phyloP scores from a whole-genome alignment of 1,140 invertebrate species.

The Octopus sinensis region DNA sequence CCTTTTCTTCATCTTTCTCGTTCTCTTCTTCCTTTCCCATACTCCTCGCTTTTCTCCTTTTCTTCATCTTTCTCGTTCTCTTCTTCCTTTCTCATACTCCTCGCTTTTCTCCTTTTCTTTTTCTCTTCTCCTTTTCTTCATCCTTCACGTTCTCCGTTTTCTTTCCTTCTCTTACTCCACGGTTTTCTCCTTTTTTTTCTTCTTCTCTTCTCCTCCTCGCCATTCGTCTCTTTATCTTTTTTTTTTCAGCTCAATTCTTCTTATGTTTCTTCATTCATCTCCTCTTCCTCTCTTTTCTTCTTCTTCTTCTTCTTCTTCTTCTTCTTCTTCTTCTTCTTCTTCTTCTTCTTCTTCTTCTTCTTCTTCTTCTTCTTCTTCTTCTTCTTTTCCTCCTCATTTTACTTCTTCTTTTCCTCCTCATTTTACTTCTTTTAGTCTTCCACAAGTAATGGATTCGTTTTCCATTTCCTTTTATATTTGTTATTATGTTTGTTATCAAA shows the following conservation, averaged over 20 bases:
- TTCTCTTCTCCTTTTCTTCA: not conserved
- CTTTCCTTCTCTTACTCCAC: not conserved
- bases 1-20: not conserved
- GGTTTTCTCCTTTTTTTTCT: not conserved
- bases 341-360: not conserved
- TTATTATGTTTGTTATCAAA: not conserved
- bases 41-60: not conserved
- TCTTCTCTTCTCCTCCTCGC: not conserved
- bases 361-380: not conserved
- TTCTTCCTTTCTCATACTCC: not conserved
- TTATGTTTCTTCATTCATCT: not conserved
- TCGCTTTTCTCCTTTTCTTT: not conserved
- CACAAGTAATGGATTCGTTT: not conserved
- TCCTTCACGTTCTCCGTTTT: not conserved
- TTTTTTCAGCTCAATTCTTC: not conserved
- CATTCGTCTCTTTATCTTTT: not conserved
- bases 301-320: not conserved
- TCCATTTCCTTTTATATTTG: not conserved
- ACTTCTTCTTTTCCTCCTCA: not conserved
- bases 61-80: not conserved
- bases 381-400: not conserved
- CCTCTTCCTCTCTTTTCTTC: not conserved
- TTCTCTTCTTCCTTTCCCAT: not conserved
- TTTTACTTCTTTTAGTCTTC: not conserved
- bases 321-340: not conserved